Base-by-base conservation (phyloP, 2,888 invertebrate genomes). In the Eilema griseolum region DNA sequence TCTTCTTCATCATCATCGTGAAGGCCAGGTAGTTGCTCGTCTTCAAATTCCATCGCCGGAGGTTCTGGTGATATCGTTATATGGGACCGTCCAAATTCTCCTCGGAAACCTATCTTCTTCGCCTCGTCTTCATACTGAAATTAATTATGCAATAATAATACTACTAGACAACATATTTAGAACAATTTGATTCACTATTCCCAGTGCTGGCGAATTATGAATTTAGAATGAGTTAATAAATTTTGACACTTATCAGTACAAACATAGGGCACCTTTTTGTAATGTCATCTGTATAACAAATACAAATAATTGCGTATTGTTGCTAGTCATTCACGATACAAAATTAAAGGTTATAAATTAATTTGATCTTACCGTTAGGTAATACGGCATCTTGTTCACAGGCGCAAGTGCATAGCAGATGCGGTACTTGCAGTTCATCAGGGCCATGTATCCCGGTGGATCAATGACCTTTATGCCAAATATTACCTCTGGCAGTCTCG, bases 391-490 rank as follows among this genome's bases (percentile, higher is more conserved):
- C 11, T 82, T 86, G 14, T 90, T 80, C 0, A 69, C 78, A 1
- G 93, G 91, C 0, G 92, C 92, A 28, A 93, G 73, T 0, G 88
- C 92, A 62, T 89, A 90, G 37, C 88, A 87, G 1, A 90, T 63
- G 10, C 85, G 80, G 10, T 80, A 76, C 26, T 85, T 81, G 76
- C 93, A 93, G 76, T 90, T 92, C 71, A 87, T 78, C n/a, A 93
- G 80, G 2, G 89, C 92, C 63, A 93, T 75, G 69, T 89, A 89
- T 0, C 89, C 90, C 3, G 89, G 86, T 7, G 90, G 86, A 3
- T 90, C 82, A 10, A 92, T 88, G 0, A 88, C 23, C 71, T 92
- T 93, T 28, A 93, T 5, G 0, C 74, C 92, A 33, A 92, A 85
- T 2, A 76, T 16, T 24, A 88, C 8, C 5, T 70, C 37, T 3